Conservation (phyloP, 2,888 invertebrate species). For the Sarcophaga caerulescens region DNA sequence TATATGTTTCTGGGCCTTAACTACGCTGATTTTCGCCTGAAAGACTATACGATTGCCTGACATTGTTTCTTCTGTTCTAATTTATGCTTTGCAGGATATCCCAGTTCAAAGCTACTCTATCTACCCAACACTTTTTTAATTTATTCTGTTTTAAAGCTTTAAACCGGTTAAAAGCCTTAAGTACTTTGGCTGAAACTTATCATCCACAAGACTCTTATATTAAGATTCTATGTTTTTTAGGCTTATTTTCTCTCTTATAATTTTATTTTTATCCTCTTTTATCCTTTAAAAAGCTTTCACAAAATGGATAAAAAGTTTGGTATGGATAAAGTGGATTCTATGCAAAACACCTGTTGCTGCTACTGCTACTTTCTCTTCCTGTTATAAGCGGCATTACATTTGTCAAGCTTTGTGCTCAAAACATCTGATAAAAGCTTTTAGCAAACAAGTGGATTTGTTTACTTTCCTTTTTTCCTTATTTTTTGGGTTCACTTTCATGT, state of each 20-base stretch:
- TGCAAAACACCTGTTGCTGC: conserved; percentile 53
- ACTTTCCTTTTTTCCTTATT: neutral
- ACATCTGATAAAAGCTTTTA: conserved; percentile 36
- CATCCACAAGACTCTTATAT: conserved; percentile 46
- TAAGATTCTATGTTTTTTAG: neutral
- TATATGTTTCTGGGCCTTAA: no score
- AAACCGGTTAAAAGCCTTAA: neutral
- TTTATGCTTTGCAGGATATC: no score
- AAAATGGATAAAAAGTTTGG: neutral
- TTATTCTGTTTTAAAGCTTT: neutral
- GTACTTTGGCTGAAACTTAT: neutral
- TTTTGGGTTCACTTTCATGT: neutral
- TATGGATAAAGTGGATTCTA: conserved; percentile 36
- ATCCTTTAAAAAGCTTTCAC: neutral
- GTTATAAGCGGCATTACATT: neutral
- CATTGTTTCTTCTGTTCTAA: no score
- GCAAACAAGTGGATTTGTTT: conserved; percentile 33
- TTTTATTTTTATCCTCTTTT: conserved; percentile 1
- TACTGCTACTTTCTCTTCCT: neutral
- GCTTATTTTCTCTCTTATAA: neutral
- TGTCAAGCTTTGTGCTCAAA: conserved; percentile 1
- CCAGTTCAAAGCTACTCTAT: no score
- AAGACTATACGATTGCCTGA: no score
- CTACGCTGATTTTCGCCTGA: no score
- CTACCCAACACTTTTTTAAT: no score